These are phyloP conservation scores for Amazonetta brasiliensis DNA, from an alignment of 2,797 vertebrate genomes.

Conservation along the genomic window DNA sequence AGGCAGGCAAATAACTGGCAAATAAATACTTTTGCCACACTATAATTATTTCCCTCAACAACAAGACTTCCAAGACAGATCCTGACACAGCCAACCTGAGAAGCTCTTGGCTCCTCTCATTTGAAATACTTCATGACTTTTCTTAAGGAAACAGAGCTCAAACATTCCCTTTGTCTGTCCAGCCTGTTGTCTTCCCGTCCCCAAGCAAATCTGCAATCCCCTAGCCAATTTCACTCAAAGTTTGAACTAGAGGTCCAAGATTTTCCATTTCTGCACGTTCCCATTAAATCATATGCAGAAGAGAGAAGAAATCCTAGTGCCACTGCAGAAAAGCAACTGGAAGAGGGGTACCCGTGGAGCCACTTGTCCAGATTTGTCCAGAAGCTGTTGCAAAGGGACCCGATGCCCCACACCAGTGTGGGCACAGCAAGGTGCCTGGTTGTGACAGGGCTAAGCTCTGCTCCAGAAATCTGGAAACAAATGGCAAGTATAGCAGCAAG, in stretches of 20 bases:
- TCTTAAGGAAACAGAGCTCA: neutral
- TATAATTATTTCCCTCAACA: neutral
- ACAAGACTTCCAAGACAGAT: neutral
- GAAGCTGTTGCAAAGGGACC: neutral
- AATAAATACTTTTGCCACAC: neutral
- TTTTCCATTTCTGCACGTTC: neutral
- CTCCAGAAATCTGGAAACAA: neutral
- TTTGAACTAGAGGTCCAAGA: neutral
- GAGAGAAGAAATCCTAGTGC: neutral
- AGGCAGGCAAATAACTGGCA: neutral
- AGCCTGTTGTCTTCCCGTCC: neutral
- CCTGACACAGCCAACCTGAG: neutral
- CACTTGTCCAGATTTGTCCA: rapidly evolving
- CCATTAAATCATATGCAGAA: neutral
- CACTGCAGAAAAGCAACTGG: neutral
- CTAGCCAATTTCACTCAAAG: neutral
- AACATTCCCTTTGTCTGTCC: neutral
- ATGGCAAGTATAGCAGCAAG: rapidly evolving
- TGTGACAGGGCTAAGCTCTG: neutral
- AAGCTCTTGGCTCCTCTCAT: neutral
- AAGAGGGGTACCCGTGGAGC: neutral
- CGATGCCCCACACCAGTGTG: rapidly evolving
- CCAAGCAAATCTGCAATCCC: neutral
- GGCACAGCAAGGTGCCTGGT: neutral
- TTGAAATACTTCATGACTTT: neutral